Evolutionary conservation across 2,797 vertebrate genomes (phyloP), one percentile per base, ranked within the genome.

Genomic region (Hoplostethus atlanticus): DNA sequence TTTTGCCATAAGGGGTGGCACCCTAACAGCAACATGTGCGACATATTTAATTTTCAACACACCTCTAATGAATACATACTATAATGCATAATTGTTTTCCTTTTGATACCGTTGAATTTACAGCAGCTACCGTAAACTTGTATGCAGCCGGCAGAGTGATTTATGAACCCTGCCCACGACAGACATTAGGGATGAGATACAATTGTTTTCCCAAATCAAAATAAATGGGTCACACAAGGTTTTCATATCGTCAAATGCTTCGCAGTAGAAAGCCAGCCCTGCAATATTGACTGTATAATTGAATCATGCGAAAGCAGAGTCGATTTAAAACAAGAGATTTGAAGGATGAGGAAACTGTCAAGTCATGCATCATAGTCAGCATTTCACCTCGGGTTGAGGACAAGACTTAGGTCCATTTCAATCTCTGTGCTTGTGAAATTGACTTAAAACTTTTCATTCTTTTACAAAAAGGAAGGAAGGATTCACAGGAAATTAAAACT

Each of bases 151-250:
- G 83, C 38, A 16, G 65, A 74, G 79, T 93, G 90, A 93, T 93
- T 91, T 90, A 91, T 92, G 89, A 84, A 89, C 76, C 76, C 61
- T 80, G 79, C 90, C 83, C 81, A 79, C 75, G 54, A 90, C 87
- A 91, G 89, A 84, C 89, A 88, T 93, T 93, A 94, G 88, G 89
- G 87, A 91, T 83, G 85, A 92, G 90, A 91, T 88, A 92, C 90
- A 91, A 94, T 94, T 94, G 91, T 94, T 92, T 91, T 89, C 87
- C 80, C 89, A 93, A 94, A 95, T 95, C 91, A 93, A 94, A 95
- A 95, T 93, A 92, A 95, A 95, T 95, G 92, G 92, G 91, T 92
- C 92, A 94, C 92, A 89, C 93, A 85, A 93, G 93, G 90, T 93
- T 93, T 87, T 94, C 92, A 93, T 94, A 94, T 91, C 82, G 87